Percentiles rank a stretch among this genome's conserved stretches.
Evolutionary conservation across 2,113 vertebrate species (phyloP).

Genomic region (Columbina picui): DNA sequence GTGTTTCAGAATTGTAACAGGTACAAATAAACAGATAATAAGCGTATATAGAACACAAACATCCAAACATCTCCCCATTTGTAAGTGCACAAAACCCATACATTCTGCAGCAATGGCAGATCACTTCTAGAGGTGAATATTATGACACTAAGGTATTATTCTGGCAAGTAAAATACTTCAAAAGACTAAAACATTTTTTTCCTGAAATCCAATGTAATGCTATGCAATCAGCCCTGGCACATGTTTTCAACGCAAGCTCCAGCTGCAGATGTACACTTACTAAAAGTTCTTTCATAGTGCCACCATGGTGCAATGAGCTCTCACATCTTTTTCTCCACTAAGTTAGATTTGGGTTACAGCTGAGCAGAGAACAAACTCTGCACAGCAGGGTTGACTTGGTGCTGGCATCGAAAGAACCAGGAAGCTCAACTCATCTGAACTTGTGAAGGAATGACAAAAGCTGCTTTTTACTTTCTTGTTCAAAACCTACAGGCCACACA

Average conservation of each 20-base stretch:
- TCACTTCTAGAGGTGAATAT: background rate
- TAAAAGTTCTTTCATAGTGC: background rate
- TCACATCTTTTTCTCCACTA: accelerated
- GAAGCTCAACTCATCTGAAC: background rate
- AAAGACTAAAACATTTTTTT: background rate
- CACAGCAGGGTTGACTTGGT: background rate
- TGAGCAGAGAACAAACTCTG: background rate
- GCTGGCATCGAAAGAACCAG: background rate
- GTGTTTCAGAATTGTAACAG: background rate
- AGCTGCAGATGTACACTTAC: background rate
- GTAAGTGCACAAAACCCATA: background rate
- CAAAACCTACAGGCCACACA: background rate
- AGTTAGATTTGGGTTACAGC: background rate
- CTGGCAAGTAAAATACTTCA: background rate
- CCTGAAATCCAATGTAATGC: background rate
- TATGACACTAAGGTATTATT: background rate
- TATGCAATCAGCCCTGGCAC: background rate
- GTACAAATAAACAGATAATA: background rate
- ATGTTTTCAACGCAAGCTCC: background rate
- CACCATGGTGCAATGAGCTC: background rate
- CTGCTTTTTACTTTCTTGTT: background rate
- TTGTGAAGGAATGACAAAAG: background rate
- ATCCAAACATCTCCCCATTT: background rate
- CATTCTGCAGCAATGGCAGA: background rate
- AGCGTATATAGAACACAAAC: background rate